Evolutionary conservation across 2,888 invertebrate species (phyloP), one percentile per base, ranked within the genome.

Genomic region (Pelosia muscerda): DNA sequence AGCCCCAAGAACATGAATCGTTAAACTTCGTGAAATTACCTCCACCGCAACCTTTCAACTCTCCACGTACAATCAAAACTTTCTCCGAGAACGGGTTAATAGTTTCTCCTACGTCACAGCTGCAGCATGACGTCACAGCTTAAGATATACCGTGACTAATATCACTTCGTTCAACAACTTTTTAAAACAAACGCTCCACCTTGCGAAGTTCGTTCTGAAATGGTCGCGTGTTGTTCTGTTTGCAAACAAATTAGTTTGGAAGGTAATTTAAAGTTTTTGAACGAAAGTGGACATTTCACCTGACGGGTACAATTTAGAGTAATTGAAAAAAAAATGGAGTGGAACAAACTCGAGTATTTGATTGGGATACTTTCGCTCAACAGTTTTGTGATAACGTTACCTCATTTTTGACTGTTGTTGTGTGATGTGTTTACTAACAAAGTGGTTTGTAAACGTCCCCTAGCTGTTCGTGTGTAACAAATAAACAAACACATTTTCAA

Each of bases 211-310:
- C 57, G 64, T 42, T 64, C 56, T 6, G 57, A 10, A 58, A 57
- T 26, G 11, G n/a, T 63, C 42, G 64, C 59, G 31, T 65, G 65
- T 59, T 65, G 57, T 28, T 42, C 49, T 65, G 59, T 65, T 65
- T 53, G 59, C 31, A 49, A 65, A 59, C 53, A 53, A 59, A 65
- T 58, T 65, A 25, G 58, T 53, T 58, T 53, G 28, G 58, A 65
- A 59, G 42, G 53, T 58, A 58, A 65, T 59, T 65, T 59, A 15
- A 53, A 65, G 53, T 59, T 65, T 65, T 2, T 13, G 26, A 49
- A n/a, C 28, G 28, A 42, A 19, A 53, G 31, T 63, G 63, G 53
- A 63, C 63, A 23, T 54, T 63, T 23, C 63, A 54, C 53, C 15
- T 54, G 63, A 63, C 63, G 26, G 25, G 49, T 26, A 49, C 49